Percentiles rank a stretch among this genome's conserved stretches.
These are phyloP conservation scores for Corvus moneduloides DNA, from an alignment of 2,113 vertebrate species.

Conservation along the genomic window DNA sequence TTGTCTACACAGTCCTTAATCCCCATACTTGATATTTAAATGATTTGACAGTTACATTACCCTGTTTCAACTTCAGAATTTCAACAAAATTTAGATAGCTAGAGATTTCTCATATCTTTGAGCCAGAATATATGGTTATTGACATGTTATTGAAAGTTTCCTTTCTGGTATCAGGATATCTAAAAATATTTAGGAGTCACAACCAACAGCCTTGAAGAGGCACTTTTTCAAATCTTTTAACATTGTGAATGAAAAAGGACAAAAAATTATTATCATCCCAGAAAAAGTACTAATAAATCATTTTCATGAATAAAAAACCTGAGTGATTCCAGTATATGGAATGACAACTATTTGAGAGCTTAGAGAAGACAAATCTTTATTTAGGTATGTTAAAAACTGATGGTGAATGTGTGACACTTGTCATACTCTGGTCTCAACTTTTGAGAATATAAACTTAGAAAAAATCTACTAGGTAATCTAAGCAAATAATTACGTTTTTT, in stretches of 20 bases:
- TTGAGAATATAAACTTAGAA: neutral
- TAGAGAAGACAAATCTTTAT: neutral
- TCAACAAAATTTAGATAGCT: neutral
- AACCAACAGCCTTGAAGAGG: neutral
- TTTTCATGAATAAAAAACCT: neutral
- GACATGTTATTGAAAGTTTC: neutral
- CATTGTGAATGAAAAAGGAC: neutral
- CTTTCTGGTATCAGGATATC: neutral
- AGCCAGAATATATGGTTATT: neutral
- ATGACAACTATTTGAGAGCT: neutral
- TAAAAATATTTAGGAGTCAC: neutral
- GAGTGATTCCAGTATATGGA: neutral
- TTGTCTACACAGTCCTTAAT: neutral
- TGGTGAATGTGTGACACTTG: neutral
- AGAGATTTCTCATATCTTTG: neutral
- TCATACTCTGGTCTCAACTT: neutral
- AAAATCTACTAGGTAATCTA: neutral
- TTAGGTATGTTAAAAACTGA: neutral
- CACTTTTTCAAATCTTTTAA: neutral
- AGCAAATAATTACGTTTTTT: neutral
- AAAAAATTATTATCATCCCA: neutral
- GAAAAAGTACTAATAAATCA: neutral
- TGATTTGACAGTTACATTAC: neutral
- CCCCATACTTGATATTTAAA: neutral
- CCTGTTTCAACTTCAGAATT: neutral